Percentiles rank a stretch among this genome's conserved stretches.
Conservation (phyloP, 2,888 invertebrate genomes). For the Orchesella flavescens region DNA sequence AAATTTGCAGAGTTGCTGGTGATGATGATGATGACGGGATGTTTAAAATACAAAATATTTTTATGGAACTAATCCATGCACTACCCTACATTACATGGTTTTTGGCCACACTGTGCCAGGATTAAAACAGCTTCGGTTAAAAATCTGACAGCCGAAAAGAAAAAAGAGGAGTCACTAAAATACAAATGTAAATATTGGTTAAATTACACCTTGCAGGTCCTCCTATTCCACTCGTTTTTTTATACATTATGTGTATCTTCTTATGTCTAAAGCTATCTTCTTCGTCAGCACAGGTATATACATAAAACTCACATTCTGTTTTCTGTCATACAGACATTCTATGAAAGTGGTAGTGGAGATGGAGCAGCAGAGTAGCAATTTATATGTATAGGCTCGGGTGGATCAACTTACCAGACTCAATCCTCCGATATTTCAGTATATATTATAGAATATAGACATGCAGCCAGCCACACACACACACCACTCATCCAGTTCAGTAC, state of each 20-base stretch:
- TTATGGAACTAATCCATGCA: slow-evolving; percentile 27
- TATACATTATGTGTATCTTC: slow-evolving; percentile 12
- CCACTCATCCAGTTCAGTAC: slow-evolving; percentile 20
- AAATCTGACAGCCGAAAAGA: slow-evolving; percentile 59
- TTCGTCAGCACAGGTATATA: slow-evolving; percentile 11
- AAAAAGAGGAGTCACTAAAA: slow-evolving; percentile 61
- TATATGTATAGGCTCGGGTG: slow-evolving; percentile 35
- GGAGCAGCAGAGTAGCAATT: not conserved
- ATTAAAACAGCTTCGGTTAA: slow-evolving; percentile 55
- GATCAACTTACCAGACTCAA: slow-evolving; percentile 40
- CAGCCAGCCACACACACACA: not conserved
- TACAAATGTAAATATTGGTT: slow-evolving; percentile 61
- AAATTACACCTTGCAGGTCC: slow-evolving; percentile 58
- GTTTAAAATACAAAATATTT: slow-evolving; percentile 6
- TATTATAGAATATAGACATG: not conserved
- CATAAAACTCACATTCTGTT: slow-evolving; percentile 8
- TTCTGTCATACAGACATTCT: slow-evolving; percentile 42
- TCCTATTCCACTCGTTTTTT: slow-evolving; percentile 49
- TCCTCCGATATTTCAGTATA: slow-evolving; percentile 27
- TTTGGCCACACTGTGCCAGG: slow-evolving; percentile 54
- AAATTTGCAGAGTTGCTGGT: slow-evolving; percentile 27
- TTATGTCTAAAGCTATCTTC: slow-evolving; percentile 11
- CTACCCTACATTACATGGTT: slow-evolving; percentile 42
- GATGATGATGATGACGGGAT: slow-evolving; percentile 29
- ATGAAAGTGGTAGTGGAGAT: slow-evolving; percentile 24